These are phyloP conservation scores for Hippasteria phrygiana DNA, from an alignment of 53 echinoderm and acorn worm genomes.

Conservation along the genomic window DNA sequence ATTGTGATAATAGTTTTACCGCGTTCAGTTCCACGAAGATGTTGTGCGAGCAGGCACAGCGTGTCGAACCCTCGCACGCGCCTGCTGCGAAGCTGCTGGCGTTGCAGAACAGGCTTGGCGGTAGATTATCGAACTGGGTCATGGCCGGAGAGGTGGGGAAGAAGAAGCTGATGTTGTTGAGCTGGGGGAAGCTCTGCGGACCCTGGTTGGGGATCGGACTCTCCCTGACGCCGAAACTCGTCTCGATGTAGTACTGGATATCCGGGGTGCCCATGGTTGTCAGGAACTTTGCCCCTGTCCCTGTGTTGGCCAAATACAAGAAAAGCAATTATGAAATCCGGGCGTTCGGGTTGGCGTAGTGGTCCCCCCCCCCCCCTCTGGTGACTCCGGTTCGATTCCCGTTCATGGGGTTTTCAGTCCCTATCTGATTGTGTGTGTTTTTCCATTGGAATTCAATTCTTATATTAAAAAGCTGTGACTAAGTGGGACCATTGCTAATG, in stretches of 20 bases:
- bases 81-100: conserved; percentile 43
- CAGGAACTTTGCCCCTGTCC: neutral
- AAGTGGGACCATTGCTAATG: too few species aligned
- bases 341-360: too few species aligned
- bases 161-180: conserved; percentile 79
- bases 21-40: conserved; percentile 67
- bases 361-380: too few species aligned
- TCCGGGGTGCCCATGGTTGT: neutral
- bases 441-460: too few species aligned
- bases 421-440: too few species aligned
- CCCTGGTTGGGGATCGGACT: neutral
- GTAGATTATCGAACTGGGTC: conserved; percentile 61
- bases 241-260: conserved; percentile 24
- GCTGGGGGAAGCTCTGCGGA: conserved; percentile 58
- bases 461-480: too few species aligned
- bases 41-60: conserved; percentile 76
- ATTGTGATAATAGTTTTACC: conserved; percentile 61
- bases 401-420: too few species aligned
- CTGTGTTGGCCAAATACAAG: too few species aligned
- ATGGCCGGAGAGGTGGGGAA: conserved; percentile 72
- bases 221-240: conserved; percentile 30
- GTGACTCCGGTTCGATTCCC: too few species aligned
- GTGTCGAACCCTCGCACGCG: conserved; percentile 53
- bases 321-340: too few species aligned
- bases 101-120: conserved; percentile 61